Evolutionary conservation across 1,140 invertebrate genomes (phyloP), one percentile per base, ranked within the genome.

Genomic region (Oncopodura yosiiana): DNA sequence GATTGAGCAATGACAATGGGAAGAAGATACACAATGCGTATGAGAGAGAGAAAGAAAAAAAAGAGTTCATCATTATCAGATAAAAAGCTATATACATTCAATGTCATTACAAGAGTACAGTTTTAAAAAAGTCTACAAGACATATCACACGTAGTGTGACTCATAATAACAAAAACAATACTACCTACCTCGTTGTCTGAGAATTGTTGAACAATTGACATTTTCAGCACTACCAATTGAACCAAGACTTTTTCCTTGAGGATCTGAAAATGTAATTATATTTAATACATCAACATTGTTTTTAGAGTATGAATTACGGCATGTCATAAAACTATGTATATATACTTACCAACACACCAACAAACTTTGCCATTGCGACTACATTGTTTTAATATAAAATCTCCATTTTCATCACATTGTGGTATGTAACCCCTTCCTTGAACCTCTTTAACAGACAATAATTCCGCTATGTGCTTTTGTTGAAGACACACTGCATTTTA

Each of bases 381-480:
- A 66, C 87, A 90, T 61, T 89, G 86, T 45, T 72, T 76, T 0
- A 79, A 70, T 23, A 80, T 71, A 65, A 86, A 89, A 21, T 78
- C 74, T 0, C 86, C 86, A 45, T 66, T 60, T 19, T 75, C 72
- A 72, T 71, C 75, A 63, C 87, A 90, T 64, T 89, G 85, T 0
- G 87, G 87, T 29, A 88, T 77, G 65, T 89, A 90, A 2, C 86
- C 86, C 11, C 80, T 77, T 1, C 84, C 86, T 56, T 83, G 81
- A 23, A 80, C 76, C 67, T 88, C 84, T 29, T 81, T 85, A 11
- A 85, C 74, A 11, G 83, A 78, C 46, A 89, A 69, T 2, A 87
- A 68, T 69, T 88, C 83, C 2, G 84, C 82, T 19, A 88, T 68
- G 60, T 83, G 78, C 53, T 81, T 78, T 65, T 87, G 84, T 60